phyloP scores from a whole-genome alignment of 2,888 invertebrate genomes.

The Drosophila flavopinicola region DNA sequence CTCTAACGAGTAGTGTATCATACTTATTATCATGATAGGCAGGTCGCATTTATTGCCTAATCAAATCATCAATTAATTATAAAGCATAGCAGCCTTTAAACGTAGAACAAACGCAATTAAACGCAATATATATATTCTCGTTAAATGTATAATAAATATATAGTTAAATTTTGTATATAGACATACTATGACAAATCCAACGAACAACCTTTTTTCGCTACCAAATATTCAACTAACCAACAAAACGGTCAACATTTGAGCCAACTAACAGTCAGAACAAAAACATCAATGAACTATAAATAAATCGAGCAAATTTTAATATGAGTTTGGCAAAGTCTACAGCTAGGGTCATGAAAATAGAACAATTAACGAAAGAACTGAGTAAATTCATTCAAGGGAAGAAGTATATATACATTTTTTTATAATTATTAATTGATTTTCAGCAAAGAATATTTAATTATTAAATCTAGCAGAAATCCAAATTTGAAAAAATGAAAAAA shows the following conservation, averaged over 20 bases:
- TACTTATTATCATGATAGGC: constrained; percentile 47
- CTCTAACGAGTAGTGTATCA: constrained; percentile 67
- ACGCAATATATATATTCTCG: constrained; percentile 24
- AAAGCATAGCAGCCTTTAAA: constrained; percentile 64
- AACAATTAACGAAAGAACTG: no score
- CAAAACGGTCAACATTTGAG: constrained; percentile 36
- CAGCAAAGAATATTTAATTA: background rate
- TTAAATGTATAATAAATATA: constrained; percentile 53
- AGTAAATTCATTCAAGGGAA: no score
- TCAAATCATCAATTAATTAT: constrained; percentile 36
- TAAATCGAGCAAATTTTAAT: constrained; percentile 6
- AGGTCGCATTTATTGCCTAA: constrained; percentile 47
- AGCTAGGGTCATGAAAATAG: constrained; percentile 33
- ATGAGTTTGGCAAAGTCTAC: constrained; percentile 5
- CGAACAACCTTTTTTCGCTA: constrained; percentile 77
- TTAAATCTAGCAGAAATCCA: no score
- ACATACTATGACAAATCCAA: constrained; percentile 71
- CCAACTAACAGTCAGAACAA: constrained; percentile 44
- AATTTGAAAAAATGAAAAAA: no score
- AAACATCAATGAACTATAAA: constrained; percentile 39
- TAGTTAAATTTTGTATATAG: constrained; percentile 69
- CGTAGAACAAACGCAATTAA: constrained; percentile 53
- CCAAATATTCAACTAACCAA: constrained; percentile 47
- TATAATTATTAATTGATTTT: background rate
- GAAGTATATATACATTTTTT: no score